Conservation (phyloP, 2,797 vertebrate species). For the Crenuchus spilurus region DNA sequence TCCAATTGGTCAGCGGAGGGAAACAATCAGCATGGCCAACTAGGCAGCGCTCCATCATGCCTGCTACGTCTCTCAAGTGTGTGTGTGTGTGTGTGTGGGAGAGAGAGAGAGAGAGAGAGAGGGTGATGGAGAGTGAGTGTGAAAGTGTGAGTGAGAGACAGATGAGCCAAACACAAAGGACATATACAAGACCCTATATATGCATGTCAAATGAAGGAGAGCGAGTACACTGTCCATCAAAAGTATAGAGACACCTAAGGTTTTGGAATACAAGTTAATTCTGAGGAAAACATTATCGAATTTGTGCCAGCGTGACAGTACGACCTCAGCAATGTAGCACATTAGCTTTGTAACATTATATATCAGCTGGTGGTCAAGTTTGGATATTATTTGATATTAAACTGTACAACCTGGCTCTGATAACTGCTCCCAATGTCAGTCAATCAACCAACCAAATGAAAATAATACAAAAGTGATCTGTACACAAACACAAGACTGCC, state of each 20-base stretch:
- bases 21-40: conserved; percentile 73
- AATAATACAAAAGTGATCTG: too few relatives aligned
- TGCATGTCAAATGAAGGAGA: not conserved
- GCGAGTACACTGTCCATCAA: not conserved
- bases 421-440: too few relatives aligned
- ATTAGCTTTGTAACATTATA: too few relatives aligned
- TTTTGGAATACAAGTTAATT: not conserved
- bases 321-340: too few relatives aligned
- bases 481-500: too few relatives aligned
- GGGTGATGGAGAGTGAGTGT: not conserved
- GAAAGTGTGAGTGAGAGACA: not conserved
- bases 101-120: not conserved
- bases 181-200: not conserved
- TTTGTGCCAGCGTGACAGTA: too few relatives aligned
- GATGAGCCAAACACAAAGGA: not conserved
- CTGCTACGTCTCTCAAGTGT: conserved; percentile 51
- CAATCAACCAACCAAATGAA: too few relatives aligned
- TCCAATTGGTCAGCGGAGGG: conserved; percentile 81
- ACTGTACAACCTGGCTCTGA: too few relatives aligned
- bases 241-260: not conserved
- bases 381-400: too few relatives aligned
- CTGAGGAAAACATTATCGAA: too few relatives aligned
- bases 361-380: too few relatives aligned
- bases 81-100: conserved; percentile 43
- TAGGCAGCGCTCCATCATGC: conserved; percentile 69